Evolutionary conservation across 2,888 invertebrate genomes (phyloP).

Genomic region (Napeogenes inachia): DNA sequence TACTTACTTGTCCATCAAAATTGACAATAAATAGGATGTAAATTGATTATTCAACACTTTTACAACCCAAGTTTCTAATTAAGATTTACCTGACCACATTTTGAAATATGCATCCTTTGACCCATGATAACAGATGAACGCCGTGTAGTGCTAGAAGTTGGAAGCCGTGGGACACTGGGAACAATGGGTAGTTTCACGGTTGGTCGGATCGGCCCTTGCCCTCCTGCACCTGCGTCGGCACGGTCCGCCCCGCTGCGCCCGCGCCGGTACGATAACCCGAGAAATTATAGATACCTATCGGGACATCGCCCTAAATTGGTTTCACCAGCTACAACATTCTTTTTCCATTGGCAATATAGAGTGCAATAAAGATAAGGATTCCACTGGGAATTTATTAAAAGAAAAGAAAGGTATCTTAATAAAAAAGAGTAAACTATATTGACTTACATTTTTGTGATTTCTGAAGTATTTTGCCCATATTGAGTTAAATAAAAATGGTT

Average conservation of each 20-base stretch:
- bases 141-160: slow-evolving; percentile 16
- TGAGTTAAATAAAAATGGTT: too few species aligned
- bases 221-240: slow-evolving; percentile 29
- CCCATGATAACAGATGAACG: not conserved
- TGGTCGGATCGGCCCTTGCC: slow-evolving; percentile 33
- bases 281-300: slow-evolving; percentile 10
- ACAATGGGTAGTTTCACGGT: slow-evolving; percentile 37
- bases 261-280: slow-evolving; percentile 34
- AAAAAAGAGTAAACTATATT: too few species aligned
- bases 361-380: not conserved
- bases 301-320: slow-evolving; percentile 7
- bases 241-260: slow-evolving; percentile 24
- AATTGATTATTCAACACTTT: too few species aligned
- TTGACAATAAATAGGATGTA: too few species aligned
- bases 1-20: too few species aligned
- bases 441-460: too few species aligned
- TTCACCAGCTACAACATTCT: too few species aligned
- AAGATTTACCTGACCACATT: not conserved
- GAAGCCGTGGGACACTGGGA: slow-evolving; percentile 32
- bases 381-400: too few species aligned
- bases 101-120: slow-evolving; percentile 6
- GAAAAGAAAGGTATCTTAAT: too few species aligned
- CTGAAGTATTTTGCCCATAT: too few species aligned
- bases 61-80: too few species aligned
- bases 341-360: not conserved